A percentile compares a stretch with the other conserved stretches of the same genome.
These are phyloP conservation scores for Channallabes apus DNA, from an alignment of 2,797 vertebrate species.

Conservation along the genomic window DNA sequence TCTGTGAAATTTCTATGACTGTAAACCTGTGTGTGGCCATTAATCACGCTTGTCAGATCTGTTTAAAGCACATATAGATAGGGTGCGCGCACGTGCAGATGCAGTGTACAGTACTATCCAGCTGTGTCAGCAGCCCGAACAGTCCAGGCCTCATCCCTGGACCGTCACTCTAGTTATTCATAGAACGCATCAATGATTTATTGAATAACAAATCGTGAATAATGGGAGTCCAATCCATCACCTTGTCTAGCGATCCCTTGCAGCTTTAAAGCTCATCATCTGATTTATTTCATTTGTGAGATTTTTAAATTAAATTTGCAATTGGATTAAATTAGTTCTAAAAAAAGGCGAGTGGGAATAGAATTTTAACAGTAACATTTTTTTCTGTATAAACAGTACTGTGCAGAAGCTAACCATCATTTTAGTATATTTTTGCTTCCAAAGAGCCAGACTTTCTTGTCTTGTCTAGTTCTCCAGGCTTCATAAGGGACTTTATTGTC, in stretches of 20 bases:
- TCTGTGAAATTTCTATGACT: constrained; percentile 16
- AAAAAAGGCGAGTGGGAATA: constrained; percentile 40
- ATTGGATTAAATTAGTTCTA: constrained; percentile 61
- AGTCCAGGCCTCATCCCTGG: constrained; percentile 55
- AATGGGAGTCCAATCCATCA: constrained; percentile 74
- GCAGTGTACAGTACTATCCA: constrained; percentile 33
- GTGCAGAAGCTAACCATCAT: background rate
- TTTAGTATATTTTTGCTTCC: too few species aligned
- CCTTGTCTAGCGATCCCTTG: constrained; percentile 57
- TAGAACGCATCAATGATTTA: constrained; percentile 79
- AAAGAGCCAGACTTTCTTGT: too few species aligned
- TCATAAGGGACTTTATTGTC: too few species aligned
- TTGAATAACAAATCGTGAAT: constrained; percentile 77
- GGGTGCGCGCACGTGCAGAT: background rate
- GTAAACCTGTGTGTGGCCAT: constrained; percentile 36
- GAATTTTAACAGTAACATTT: constrained; percentile 21
- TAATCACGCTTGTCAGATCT: constrained; percentile 45
- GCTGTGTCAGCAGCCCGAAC: constrained; percentile 56
- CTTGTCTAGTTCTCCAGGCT: too few species aligned
- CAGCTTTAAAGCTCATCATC: constrained; percentile 58
- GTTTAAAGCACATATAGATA: constrained; percentile 26
- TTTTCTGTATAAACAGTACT: background rate
- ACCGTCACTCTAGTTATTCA: constrained; percentile 74
- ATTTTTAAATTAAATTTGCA: constrained; percentile 68
- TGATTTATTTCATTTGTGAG: constrained; percentile 63